These are phyloP conservation scores for Lasioglossum leucozonium DNA, from an alignment of 2,888 invertebrate species.

Conservation along the genomic window DNA sequence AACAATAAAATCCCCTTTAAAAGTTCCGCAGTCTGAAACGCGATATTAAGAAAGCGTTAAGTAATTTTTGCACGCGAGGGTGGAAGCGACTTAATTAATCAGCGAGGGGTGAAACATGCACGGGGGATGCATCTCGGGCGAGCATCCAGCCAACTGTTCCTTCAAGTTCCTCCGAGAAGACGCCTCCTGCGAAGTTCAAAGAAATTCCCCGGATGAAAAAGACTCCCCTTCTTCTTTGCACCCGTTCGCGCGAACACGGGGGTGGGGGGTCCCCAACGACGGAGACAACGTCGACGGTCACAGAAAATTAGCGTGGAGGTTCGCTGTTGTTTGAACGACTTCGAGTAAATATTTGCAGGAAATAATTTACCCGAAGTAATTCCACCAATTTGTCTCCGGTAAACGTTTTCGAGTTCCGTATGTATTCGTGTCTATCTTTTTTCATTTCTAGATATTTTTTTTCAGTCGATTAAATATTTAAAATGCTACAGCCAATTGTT, in stretches of 20 bases:
- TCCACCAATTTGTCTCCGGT: not conserved
- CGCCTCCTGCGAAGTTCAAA: slow-evolving; percentile 31
- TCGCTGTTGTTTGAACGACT: not conserved
- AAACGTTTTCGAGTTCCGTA: not conserved
- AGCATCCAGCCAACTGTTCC: slow-evolving; percentile 9
- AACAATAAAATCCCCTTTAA: not conserved
- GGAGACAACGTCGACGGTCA: not conserved
- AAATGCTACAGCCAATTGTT: not conserved
- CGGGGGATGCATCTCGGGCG: slow-evolving; percentile 21
- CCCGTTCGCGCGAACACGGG: slow-evolving; percentile 15
- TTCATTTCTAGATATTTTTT: not conserved
- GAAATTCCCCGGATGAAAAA: slow-evolving; percentile 35
- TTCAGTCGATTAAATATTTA: not conserved
- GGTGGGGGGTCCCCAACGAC: slow-evolving; percentile 10
- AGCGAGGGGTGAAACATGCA: slow-evolving; percentile 25
- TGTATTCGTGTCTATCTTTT: not conserved
- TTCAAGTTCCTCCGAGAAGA: slow-evolving; percentile 13
- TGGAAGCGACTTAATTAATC: slow-evolving; percentile 40
- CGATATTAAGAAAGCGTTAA: not conserved
- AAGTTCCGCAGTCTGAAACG: not conserved
- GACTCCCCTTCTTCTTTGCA: slow-evolving; percentile 18
- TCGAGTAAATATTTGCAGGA: not conserved
- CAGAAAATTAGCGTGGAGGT: slow-evolving; percentile 29
- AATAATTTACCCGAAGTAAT: not conserved
- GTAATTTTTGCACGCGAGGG: not conserved